A percentile compares a stretch with the other conserved stretches of the same genome.
These are phyloP conservation scores for Eupristina koningsbergeri DNA, from an alignment of 1,140 invertebrate genomes.

Conservation along the genomic window DNA sequence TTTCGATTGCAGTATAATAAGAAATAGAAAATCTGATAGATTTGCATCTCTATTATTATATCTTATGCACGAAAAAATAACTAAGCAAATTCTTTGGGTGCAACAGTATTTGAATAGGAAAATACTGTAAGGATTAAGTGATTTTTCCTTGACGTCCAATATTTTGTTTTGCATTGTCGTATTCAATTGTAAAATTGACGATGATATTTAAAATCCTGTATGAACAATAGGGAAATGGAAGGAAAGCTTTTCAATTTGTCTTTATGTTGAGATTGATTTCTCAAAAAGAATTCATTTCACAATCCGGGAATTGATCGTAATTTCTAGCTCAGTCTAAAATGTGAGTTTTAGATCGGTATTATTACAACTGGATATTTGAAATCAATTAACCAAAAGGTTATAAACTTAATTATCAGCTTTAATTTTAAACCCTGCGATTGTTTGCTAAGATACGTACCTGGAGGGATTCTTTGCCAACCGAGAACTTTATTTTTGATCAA, in stretches of 20 bases:
- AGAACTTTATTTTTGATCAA: too few relatives aligned
- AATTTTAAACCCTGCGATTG: not conserved
- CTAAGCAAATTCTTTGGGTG: not conserved
- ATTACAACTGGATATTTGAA: not conserved
- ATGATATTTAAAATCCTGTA: not conserved
- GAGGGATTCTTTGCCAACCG: too few relatives aligned
- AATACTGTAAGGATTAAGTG: not conserved
- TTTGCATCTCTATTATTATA: not conserved
- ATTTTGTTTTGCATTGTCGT: constrained; percentile 14
- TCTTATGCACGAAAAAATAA: not conserved
- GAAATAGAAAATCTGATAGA: not conserved
- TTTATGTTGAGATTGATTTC: too few relatives aligned
- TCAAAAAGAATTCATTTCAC: too few relatives aligned
- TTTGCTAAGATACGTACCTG: not conserved
- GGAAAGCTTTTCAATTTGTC: too few relatives aligned
- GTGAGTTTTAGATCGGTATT: not conserved
- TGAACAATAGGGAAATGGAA: too few relatives aligned
- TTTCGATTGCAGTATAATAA: not conserved
- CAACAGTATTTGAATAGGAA: not conserved
- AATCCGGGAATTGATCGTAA: too few relatives aligned
- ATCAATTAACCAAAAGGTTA: not conserved
- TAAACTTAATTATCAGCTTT: not conserved
- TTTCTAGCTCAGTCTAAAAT: not conserved
- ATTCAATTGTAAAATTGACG: not conserved
- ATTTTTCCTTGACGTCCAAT: not conserved